A percentile compares a stretch with the other conserved stretches of the same genome.
phyloP scores from a whole-genome alignment of 2,113 vertebrate genomes.

The Notechis scutatus region DNA sequence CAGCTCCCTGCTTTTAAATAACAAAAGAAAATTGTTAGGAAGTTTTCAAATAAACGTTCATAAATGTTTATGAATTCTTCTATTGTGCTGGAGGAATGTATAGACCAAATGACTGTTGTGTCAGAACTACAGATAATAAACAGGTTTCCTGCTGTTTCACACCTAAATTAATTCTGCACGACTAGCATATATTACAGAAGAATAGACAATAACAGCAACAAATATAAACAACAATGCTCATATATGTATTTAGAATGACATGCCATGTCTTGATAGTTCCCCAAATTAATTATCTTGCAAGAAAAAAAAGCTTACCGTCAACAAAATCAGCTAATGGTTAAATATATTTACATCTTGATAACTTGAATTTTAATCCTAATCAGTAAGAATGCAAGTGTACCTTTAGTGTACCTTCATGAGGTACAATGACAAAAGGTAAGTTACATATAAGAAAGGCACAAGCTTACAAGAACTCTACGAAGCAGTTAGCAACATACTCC shows the following conservation, averaged over 20 bases:
- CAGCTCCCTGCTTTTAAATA: conserved; percentile 40
- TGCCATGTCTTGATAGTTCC: neutral
- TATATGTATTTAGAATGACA: conserved; percentile 53
- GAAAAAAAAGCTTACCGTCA: neutral
- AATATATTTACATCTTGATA: neutral
- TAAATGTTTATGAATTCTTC: conserved; percentile 23
- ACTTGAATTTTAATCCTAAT: neutral
- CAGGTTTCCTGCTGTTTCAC: conserved; percentile 25
- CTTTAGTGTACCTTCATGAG: neutral
- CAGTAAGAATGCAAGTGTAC: neutral
- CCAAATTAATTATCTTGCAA: neutral
- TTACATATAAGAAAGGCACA: neutral
- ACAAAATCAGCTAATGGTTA: neutral
- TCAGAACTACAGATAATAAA: conserved; percentile 26
- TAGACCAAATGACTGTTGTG: conserved; percentile 39
- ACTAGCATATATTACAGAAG: conserved; percentile 33
- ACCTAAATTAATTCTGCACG: conserved; percentile 33
- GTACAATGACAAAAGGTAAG: neutral
- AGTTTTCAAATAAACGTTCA: conserved; percentile 56
- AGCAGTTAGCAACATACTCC: neutral
- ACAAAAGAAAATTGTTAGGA: conserved; percentile 50
- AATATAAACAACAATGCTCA: neutral
- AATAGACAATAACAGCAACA: conserved; percentile 25
- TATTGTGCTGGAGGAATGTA: conserved; percentile 37
- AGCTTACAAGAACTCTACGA: neutral